These are phyloP conservation scores for Myzus persicae DNA, from an alignment of 1,140 invertebrate species.

Conservation along the genomic window DNA sequence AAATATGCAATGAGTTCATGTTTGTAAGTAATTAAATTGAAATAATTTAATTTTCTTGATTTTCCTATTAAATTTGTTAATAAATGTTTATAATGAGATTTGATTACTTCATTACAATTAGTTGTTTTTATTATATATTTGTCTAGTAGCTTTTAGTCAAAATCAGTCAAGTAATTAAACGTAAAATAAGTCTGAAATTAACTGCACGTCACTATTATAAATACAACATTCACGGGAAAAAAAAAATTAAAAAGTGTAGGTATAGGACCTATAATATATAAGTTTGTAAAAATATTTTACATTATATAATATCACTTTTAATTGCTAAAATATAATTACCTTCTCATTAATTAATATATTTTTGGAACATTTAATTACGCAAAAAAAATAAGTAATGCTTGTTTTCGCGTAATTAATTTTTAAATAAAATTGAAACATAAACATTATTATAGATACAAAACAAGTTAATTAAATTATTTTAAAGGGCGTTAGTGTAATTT, in stretches of 20 bases:
- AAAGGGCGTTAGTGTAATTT: neutral
- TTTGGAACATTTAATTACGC: neutral
- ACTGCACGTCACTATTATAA: neutral
- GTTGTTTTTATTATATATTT: neutral
- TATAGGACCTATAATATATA: neutral
- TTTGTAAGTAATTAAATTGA: neutral
- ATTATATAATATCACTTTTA: neutral
- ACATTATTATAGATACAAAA: neutral
- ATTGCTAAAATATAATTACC: neutral
- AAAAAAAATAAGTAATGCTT: neutral
- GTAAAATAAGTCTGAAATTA: neutral
- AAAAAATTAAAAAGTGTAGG: neutral
- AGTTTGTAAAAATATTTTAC: neutral
- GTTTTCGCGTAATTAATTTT: constrained; percentile 8
- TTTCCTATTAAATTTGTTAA: neutral
- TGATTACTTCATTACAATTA: neutral
- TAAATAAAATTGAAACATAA: constrained; percentile 8
- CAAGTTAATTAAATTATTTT: neutral
- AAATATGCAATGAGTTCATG: too few species aligned
- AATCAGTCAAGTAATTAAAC: neutral
- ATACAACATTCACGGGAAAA: neutral
- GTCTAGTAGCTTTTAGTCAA: neutral
- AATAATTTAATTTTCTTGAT: neutral
- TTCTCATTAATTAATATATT: neutral
- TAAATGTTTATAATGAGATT: neutral